Percentiles rank a stretch among this genome's conserved stretches.
phyloP scores from a whole-genome alignment of 2,888 invertebrate genomes.

The Lycocerus yunnanus region DNA sequence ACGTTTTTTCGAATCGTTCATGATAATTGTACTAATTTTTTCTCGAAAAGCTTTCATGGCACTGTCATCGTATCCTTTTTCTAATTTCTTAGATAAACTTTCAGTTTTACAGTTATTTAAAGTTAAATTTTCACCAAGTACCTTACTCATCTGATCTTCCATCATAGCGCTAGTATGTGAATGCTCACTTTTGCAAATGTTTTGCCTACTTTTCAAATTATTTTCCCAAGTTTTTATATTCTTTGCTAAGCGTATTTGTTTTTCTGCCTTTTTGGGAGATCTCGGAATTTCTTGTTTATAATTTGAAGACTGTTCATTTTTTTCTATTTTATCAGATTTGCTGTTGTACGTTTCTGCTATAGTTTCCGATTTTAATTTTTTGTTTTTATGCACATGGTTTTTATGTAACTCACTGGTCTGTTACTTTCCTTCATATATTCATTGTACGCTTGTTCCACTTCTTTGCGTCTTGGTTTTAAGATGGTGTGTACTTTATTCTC shows the following conservation, averaged over 20 bases:
- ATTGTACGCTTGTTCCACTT: background rate
- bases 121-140: background rate
- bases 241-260: background rate
- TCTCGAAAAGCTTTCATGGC: background rate
- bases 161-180: background rate
- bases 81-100: background rate
- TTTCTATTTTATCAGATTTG: background rate
- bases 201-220: background rate
- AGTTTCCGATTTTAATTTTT: background rate
- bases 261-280: background rate
- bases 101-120: background rate
- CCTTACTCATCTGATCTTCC: background rate
- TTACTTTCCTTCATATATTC: background rate
- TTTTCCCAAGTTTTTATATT: background rate
- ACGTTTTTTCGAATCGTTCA: background rate
- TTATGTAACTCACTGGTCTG: background rate
- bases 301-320: no score
- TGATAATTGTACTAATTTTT: background rate
- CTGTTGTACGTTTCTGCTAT: background rate
- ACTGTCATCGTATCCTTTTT: background rate
- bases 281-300: background rate
- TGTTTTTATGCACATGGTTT: background rate
- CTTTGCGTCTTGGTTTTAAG: background rate
- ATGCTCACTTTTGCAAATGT: background rate
- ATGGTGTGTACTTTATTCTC: no score